Evolutionary conservation across 1,140 invertebrate genomes (phyloP), one percentile per base, ranked within the genome.

Genomic region (Brachionus rotundiformis): DNA sequence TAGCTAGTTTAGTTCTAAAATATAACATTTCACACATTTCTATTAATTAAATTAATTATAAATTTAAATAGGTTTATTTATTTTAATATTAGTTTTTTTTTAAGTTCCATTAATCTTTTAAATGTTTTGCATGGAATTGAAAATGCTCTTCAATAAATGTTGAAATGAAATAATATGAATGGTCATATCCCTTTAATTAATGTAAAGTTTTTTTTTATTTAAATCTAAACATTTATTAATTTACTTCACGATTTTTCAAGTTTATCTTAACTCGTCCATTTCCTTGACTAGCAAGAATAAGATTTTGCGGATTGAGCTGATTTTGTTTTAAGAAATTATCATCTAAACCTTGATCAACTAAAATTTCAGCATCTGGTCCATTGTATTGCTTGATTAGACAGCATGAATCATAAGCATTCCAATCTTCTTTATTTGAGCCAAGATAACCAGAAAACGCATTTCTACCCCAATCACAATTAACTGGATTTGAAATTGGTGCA

Each of bases 111-210:
- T 33, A 44, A 73, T 73, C 36, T 44, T 73, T 85, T n/a, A 91
- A 84, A 83, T 85, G 85, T 83, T 90, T 93, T 11, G 92, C 90
- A 89, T 97, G 95, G 88, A 95, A 93, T 83, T 91, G 91, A 83
- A 99, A 91, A 88, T 99, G 97, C 85, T 98, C 95, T 61, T 91
- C 93, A 54, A 99, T 93, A 86, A 95, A 99, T 0, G 94, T 92
- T 2, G 94, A 89, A 83, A 99, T 94, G 85, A 96, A 98, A 86
- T 92, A 98, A 85, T 98, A 99, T 71, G 94, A 93, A 87, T 99
- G 97, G 88, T 98, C 95, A 87, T 98, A 99, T 13, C 92, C 94
- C 85, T 88, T n/a, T 83, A 29, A 86, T 84, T 77, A 61, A 68
- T n/a, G 82, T 11, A 39, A 44, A 49, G 7, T 11, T 16, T 19